These are phyloP conservation scores for Oxyura jamaicensis DNA, from an alignment of 2,113 vertebrate species.

Conservation along the genomic window DNA sequence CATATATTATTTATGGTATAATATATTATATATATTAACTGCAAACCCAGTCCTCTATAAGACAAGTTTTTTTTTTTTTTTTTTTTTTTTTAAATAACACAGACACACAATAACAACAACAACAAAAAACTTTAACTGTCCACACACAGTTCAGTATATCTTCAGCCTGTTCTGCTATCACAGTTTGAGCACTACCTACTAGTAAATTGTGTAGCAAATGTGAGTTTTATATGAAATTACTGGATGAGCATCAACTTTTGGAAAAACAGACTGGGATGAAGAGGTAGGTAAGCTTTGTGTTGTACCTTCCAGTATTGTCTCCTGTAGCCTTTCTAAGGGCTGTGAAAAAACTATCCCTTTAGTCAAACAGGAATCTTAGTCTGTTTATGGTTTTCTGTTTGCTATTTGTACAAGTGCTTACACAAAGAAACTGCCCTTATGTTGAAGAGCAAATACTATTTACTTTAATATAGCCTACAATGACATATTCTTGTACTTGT, in stretches of 20 bases:
- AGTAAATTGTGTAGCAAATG: fast-evolving
- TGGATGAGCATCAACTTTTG: background rate
- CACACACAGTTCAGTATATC: background rate
- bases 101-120: too few species aligned
- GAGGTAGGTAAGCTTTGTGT: fast-evolving
- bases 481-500: background rate
- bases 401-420: fast-evolving
- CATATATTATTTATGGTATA: too few species aligned
- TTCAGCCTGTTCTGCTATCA: background rate
- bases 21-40: background rate
- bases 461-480: background rate
- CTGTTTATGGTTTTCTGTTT: background rate
- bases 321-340: background rate
- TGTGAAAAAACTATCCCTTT: background rate
- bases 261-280: background rate
- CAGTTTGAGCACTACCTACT: background rate
- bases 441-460: background rate
- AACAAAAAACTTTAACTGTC: background rate
- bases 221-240: background rate
- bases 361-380: background rate
- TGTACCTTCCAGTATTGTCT: background rate
- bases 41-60: background rate
- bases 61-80: too few species aligned
- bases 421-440: background rate
- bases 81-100: too few species aligned